Evolutionary conservation across 2,797 vertebrate genomes (phyloP).

Genomic region (Ceryle rudis): DNA sequence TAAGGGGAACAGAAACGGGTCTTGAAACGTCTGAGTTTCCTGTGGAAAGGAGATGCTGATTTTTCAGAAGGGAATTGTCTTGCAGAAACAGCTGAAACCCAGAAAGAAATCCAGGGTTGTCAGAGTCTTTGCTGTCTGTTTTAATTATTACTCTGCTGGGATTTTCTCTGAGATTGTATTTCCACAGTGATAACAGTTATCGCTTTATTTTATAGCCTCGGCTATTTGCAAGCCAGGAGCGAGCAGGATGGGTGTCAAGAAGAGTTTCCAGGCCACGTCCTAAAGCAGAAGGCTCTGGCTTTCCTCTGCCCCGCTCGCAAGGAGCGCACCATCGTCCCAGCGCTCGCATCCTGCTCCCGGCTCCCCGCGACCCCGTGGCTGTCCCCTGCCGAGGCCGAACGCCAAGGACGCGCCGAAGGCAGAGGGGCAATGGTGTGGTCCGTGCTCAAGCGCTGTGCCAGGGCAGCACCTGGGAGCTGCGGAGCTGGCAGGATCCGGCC

Average conservation of each 20-base stretch:
- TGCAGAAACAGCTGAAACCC: background rate
- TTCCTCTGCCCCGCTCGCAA: accelerated
- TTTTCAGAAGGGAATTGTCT: background rate
- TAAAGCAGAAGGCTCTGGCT: accelerated
- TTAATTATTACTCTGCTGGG: conserved; percentile 48
- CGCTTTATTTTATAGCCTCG: background rate
- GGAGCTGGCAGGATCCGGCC: accelerated
- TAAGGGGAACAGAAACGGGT: background rate
- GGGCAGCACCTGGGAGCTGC: background rate
- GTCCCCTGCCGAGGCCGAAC: accelerated
- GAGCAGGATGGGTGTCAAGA: accelerated
- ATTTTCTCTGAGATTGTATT: conserved; percentile 11
- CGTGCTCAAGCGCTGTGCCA: accelerated
- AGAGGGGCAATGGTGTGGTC: accelerated
- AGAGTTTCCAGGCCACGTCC: background rate
- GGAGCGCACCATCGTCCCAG: accelerated
- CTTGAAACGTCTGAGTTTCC: background rate
- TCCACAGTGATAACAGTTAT: conserved; percentile 21
- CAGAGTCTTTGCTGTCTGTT: background rate
- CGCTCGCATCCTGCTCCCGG: accelerated
- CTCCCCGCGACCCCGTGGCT: accelerated
- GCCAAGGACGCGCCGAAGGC: accelerated
- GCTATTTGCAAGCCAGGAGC: background rate
- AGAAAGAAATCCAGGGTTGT: background rate
- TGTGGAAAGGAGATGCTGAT: background rate